Conservation (phyloP, 2,797 vertebrate species). For the Argya squamiceps region DNA sequence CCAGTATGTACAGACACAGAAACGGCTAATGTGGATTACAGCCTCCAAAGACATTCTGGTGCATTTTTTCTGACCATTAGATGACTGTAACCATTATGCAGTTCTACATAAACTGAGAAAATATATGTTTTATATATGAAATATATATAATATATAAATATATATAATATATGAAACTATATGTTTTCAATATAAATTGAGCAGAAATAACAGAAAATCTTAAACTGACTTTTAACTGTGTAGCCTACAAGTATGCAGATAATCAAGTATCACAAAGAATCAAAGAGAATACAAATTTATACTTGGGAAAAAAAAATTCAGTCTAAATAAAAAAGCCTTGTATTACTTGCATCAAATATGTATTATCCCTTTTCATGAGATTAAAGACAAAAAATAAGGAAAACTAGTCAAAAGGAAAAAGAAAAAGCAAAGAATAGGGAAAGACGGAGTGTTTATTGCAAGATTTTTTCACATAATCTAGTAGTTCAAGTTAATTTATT, state of each 20-base stretch:
- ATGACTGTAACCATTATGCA: background rate
- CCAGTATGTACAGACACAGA: too few relatives aligned
- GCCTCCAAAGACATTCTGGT: background rate
- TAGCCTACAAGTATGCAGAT: background rate
- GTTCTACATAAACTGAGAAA: too few relatives aligned
- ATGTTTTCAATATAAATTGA: constrained; percentile 13
- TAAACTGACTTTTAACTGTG: background rate
- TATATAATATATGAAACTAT: too few relatives aligned
- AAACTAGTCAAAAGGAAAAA: background rate
- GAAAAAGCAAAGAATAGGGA: background rate
- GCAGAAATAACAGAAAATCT: constrained; percentile 18
- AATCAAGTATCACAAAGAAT: background rate
- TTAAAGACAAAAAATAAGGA: background rate
- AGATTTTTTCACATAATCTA: background rate
- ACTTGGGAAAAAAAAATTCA: background rate
- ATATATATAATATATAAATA: too few relatives aligned
- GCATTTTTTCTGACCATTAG: background rate
- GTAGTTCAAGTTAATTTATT: background rate
- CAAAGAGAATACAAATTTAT: constrained; percentile 1
- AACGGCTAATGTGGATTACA: background rate
- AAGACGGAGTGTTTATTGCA: background rate
- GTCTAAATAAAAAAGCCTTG: background rate
- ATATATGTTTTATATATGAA: too few relatives aligned
- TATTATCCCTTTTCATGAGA: background rate
- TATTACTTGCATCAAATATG: background rate